Evolutionary conservation across 2,113 vertebrate species (phyloP), one percentile per base, ranked within the genome.

Genomic region (Heterocephalus glaber): DNA sequence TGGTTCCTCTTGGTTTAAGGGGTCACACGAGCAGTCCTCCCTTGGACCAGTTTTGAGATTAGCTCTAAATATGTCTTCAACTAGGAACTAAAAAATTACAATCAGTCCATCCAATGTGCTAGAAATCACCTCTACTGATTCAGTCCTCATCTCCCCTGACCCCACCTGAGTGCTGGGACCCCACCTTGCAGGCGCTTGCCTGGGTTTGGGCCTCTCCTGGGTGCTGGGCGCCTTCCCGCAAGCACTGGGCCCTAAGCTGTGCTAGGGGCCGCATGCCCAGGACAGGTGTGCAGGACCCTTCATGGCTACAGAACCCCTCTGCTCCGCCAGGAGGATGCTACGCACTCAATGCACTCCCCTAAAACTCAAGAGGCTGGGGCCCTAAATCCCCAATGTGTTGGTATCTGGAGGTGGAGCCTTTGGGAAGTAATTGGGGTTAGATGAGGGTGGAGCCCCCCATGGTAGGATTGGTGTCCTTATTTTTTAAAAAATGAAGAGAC

Each of bases 211-310:
- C 76, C 49, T 49, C 26, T 16, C 90, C 76, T 22, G 30, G 33
- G 68, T 2, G 3, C 81, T n/a, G 33, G 41, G 28, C 70, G 61
- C 41, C 87, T 5, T 30, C 54, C n/a, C 26, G 7, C 5, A 63
- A 44, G 70, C 9, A 54, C n/a, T n/a, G n/a, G n/a, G n/a, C n/a
- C n/a, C n/a, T n/a, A n/a, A n/a, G 4, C 86, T 35, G 7, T 54
- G 0, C 56, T 20, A 17, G 7, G 35, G 58, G 58, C 12, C 24
- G 10, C 17, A 4, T 0, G 7, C 19, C 17, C 2, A 7, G 1
- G 33, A 38, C 13, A 33, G 89, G 54, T 56, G 30, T 17, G 24
- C 9, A 28, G 66, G 70, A 9, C 28, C 54, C 80, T 2, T 3
- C n/a, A 16, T 7, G 28, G 6, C 74, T 17, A 38, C 24, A 22